phyloP scores from a whole-genome alignment of 2,797 vertebrate genomes.

The Microcaecilia unicolor region DNA sequence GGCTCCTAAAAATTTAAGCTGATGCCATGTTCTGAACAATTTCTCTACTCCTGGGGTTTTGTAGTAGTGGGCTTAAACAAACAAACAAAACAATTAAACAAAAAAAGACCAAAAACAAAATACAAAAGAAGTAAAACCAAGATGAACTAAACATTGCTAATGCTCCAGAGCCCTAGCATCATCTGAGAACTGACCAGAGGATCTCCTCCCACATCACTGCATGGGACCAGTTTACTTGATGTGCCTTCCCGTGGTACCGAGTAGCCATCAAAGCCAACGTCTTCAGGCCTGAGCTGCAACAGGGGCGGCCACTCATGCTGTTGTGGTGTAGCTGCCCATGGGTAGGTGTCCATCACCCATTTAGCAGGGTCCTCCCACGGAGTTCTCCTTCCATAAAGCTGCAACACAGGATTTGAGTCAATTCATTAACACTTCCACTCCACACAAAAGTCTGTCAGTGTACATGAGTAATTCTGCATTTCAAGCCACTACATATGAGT shows the following conservation, averaged over 20 bases:
- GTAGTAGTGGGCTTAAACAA: too few species aligned
- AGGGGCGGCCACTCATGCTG: slow-evolving; percentile 88
- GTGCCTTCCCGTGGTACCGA: slow-evolving; percentile 74
- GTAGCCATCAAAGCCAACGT: slow-evolving; percentile 94
- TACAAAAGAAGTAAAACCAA: neutral
- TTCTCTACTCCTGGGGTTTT: too few species aligned
- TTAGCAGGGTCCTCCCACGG: slow-evolving; percentile 92
- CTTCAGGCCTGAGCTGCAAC: slow-evolving; percentile 88
- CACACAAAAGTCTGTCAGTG: too few species aligned
- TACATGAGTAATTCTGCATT: too few species aligned
- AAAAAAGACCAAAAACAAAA: neutral
- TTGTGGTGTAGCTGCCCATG: slow-evolving; percentile 74
- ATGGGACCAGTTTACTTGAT: slow-evolving; percentile 72
- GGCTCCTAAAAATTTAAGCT: too few species aligned
- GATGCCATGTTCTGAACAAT: too few species aligned
- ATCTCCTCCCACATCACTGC: slow-evolving; percentile 83
- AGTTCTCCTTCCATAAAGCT: slow-evolving; percentile 86
- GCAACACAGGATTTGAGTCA: too few species aligned
- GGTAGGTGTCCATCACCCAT: slow-evolving; percentile 93
- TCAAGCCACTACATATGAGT: too few species aligned
- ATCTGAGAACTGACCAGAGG: slow-evolving; percentile 81
- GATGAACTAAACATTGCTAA: neutral
- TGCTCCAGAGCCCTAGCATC: rapidly evolving
- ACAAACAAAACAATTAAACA: neutral
- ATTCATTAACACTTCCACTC: too few species aligned